Percentiles rank a stretch among this genome's conserved stretches.
These are phyloP conservation scores for Myrmecobius fasciatus DNA, from an alignment of 2,113 vertebrate species.

Conservation along the genomic window DNA sequence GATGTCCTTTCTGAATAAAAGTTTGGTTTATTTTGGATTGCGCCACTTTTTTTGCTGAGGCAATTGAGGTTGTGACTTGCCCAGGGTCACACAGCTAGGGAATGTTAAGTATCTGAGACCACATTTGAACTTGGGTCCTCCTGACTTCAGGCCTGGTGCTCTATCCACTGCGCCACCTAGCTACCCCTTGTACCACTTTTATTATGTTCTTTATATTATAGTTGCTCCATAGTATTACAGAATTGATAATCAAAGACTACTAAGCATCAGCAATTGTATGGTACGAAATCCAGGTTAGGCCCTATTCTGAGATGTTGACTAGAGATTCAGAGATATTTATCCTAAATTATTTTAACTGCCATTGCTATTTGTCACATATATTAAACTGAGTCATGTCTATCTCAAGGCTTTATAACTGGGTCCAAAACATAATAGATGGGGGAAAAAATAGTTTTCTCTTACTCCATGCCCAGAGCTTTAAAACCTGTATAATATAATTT, in stretches of 20 bases:
- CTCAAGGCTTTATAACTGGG: neutral
- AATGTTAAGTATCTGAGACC: no score
- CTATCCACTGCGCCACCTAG: no score
- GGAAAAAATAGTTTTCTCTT: neutral
- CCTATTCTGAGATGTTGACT: neutral
- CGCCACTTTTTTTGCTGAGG: no score
- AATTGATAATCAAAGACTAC: conserved; percentile 27
- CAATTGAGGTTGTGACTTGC: no score
- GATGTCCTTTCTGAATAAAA: neutral
- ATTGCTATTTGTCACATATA: neutral
- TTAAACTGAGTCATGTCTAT: neutral
- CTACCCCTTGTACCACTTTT: no score
- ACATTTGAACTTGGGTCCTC: no score
- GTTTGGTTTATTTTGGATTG: neutral
- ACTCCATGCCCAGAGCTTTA: conserved; percentile 31
- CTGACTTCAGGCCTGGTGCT: no score
- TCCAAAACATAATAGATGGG: neutral
- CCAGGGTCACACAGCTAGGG: no score
- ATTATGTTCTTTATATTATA: neutral
- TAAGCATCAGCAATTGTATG: conserved; percentile 3
- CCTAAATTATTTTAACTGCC: neutral
- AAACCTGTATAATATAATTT: neutral
- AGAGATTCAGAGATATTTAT: neutral
- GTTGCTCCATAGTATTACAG: conserved; percentile 3
- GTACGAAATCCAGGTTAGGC: neutral